Conservation (phyloP, 2,113 vertebrate genomes). For the Mormyrus iriodes region DNA sequence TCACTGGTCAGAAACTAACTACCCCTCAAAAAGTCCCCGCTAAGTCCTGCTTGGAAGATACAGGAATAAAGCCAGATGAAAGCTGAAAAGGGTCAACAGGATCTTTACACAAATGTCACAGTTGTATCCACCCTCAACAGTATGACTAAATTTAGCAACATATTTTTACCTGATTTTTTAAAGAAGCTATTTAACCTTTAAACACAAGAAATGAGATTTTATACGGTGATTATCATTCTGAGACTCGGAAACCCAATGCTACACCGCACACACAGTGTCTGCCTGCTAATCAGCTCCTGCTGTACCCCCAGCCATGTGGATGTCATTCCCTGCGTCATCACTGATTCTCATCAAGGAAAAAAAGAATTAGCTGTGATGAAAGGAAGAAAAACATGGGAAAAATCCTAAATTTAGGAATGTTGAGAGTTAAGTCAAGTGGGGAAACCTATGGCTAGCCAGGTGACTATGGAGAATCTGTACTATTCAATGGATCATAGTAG, state of each 20-base stretch:
- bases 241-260: background rate
- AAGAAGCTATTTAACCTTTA: background rate
- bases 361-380: background rate
- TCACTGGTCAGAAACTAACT: background rate
- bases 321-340: background rate
- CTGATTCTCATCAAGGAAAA: background rate
- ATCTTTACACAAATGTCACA: background rate
- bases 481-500: background rate
- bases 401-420: background rate
- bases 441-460: background rate
- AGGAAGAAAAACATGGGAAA: background rate
- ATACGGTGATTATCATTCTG: background rate
- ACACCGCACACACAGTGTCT: background rate
- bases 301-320: background rate
- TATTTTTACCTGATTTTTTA: background rate
- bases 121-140: background rate
- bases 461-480: background rate
- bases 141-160: background rate
- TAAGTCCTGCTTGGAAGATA: background rate
- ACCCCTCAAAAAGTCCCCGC: background rate
- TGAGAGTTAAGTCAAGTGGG: background rate
- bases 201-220: background rate
- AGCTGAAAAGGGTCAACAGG: background rate
- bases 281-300: background rate
- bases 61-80: background rate